phyloP scores from a whole-genome alignment of 2,888 invertebrate species.

The Heteromurus nitidus region DNA sequence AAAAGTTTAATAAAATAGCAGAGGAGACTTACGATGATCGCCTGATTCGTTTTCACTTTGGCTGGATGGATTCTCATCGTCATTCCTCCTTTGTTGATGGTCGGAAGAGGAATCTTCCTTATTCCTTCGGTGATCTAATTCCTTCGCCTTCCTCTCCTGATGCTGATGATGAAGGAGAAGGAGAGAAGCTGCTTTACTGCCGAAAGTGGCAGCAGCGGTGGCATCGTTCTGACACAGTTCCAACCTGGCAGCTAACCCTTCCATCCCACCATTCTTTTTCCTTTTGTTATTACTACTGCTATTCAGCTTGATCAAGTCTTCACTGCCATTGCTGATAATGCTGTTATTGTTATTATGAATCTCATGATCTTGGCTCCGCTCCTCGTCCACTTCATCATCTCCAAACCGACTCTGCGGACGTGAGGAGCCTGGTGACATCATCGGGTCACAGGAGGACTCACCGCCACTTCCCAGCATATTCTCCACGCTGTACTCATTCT shows the following conservation, averaged over 20 bases:
- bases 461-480: slow-evolving; percentile 58
- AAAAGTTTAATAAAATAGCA: slow-evolving; percentile 40
- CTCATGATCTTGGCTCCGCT: slow-evolving; percentile 59
- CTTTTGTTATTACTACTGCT: slow-evolving; percentile 57
- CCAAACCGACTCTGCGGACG: slow-evolving; percentile 57
- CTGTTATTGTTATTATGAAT: slow-evolving; percentile 72
- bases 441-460: slow-evolving; percentile 52
- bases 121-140: slow-evolving; percentile 75
- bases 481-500: slow-evolving; percentile 76
- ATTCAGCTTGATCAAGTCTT: slow-evolving; percentile 59
- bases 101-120: slow-evolving; percentile 74
- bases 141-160: slow-evolving; percentile 49
- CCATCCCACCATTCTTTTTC: slow-evolving; percentile 75
- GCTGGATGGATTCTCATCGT: slow-evolving; percentile 72
- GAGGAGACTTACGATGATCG: slow-evolving; percentile 71
- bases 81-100: slow-evolving; percentile 56
- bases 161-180: slow-evolving; percentile 56
- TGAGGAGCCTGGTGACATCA: slow-evolving; percentile 62
- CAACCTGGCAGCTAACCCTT: slow-evolving; percentile 76
- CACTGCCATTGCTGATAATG: slow-evolving; percentile 70
- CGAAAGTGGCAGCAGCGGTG: slow-evolving; percentile 49
- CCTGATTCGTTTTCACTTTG: slow-evolving; percentile 73
- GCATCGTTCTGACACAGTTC: slow-evolving; percentile 74
- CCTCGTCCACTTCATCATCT: slow-evolving; percentile 62
- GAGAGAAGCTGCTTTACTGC: slow-evolving; percentile 44